Base-by-base conservation (phyloP, 2,888 invertebrate species). In the Synanthedon tipuliformis region DNA sequence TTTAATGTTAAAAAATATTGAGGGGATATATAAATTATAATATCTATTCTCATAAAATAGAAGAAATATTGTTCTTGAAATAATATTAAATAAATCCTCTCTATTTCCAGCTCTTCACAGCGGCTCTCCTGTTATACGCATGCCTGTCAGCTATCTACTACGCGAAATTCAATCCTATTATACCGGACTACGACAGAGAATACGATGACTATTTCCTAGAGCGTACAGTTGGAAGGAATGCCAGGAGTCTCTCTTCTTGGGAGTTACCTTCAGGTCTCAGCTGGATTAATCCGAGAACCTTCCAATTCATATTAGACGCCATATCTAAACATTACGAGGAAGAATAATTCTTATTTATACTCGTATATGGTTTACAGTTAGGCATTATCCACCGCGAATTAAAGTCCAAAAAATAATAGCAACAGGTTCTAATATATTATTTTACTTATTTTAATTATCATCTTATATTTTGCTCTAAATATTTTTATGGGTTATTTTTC, bases 101-200 rank as follows among this genome's bases (percentile, higher is more conserved):
- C 34, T 34, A 34, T 2, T 34, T 89, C 60, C 87, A 95, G 95
- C 88, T 95, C 50, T 92, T 93, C 69, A 95, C 95, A 7, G 94
- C 95, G 0, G 89, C 91, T 4, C 84, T 95, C 48, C 89, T 95
- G 40, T 91, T 95, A 62, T 95, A 95, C 85, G 95, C 95, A 54
- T 94, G 94, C 53, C 90, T 95, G 64, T 95, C 95, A 2, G 95
- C 95, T 54, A 92, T 95, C 68, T 95, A 95, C 80, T 95, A 94
- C 80, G 94, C 95, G 52, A 95, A 95, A 78, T 94, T 95, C 73
- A 95, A 95, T 79, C 94, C 94, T 51, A 89, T 94, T 56, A 88
- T 93, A n/a, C 91, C 92, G 53, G 93, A 94, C 75, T 93, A 93
- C 73, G 92, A 92, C 65, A 88, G 90, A 71, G 90, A 92, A 65